Evolutionary conservation across 2,113 vertebrate species (phyloP).

Genomic region (Anguilla japonica): DNA sequence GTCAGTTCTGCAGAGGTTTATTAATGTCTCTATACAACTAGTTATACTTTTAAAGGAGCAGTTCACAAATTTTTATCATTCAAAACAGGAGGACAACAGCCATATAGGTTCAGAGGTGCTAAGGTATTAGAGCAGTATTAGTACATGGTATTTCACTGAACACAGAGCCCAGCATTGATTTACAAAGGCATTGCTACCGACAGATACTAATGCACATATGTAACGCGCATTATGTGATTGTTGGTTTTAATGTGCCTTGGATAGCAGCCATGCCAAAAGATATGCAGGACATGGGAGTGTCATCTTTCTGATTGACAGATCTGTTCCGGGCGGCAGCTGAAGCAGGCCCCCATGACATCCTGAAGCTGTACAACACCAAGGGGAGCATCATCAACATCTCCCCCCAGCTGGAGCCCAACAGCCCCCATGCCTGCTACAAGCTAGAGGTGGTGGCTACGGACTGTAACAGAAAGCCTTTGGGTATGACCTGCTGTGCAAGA

Average conservation of each 20-base stretch:
- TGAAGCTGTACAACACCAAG: conserved; percentile 75
- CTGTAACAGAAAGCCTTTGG: conserved; percentile 70
- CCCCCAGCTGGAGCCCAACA: conserved; percentile 66
- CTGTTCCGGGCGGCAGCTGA: conserved; percentile 73
- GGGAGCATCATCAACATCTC: conserved; percentile 78
- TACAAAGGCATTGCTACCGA: too few species aligned
- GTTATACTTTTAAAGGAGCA: too few species aligned
- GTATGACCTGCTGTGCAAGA: conserved; percentile 45
- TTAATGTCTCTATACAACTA: too few species aligned
- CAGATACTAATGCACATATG: neutral
- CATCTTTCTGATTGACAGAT: conserved; percentile 49
- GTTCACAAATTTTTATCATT: too few species aligned
- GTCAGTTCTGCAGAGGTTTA: too few species aligned
- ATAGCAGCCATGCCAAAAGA: neutral
- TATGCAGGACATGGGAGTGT: neutral
- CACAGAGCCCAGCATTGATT: too few species aligned
- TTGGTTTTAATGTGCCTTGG: neutral
- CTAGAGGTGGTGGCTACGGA: conserved; percentile 75
- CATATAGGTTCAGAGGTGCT: too few species aligned
- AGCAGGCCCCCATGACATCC: conserved; percentile 72
- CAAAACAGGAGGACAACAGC: too few species aligned
- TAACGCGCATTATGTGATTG: neutral
- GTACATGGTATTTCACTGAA: too few species aligned
- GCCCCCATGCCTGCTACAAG: conserved; percentile 62
- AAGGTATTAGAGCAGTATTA: too few species aligned